Conservation (phyloP, 2,888 invertebrate species). For the Agrotis puta region DNA sequence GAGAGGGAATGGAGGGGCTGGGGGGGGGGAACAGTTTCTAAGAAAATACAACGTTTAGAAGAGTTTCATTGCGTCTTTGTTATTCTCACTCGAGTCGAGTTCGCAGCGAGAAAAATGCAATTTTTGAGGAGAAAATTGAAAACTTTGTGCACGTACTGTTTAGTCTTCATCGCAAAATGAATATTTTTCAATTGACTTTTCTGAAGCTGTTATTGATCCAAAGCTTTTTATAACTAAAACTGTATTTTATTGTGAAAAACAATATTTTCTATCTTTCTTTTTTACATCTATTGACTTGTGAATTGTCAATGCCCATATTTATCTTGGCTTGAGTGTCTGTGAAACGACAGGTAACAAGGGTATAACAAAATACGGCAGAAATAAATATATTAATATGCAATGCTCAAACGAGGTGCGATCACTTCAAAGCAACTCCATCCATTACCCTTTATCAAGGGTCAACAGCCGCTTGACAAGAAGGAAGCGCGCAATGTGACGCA, state of each 20-base stretch:
- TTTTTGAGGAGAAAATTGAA: constrained; percentile 21
- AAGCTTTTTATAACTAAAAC: too few relatives aligned
- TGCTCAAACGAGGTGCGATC: background rate
- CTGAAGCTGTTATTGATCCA: background rate
- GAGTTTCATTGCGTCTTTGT: constrained; percentile 37
- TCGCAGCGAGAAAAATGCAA: constrained; percentile 11
- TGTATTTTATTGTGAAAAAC: too few relatives aligned
- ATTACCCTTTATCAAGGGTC: constrained; percentile 9
- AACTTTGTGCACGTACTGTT: constrained; percentile 9
- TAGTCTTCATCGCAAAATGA: background rate
- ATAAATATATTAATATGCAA: background rate
- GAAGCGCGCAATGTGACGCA: constrained; percentile 31
- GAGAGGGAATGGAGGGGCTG: background rate
- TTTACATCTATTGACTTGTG: background rate
- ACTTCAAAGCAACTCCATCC: background rate
- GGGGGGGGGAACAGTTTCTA: background rate
- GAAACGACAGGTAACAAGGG: background rate
- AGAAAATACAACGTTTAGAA: constrained; percentile 44
- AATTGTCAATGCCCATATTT: background rate
- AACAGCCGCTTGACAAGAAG: constrained; percentile 6
- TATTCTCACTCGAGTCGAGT: constrained; percentile 1
- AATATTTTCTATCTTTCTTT: too few relatives aligned
- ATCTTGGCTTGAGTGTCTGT: background rate
- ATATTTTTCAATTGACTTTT: constrained; percentile 1
- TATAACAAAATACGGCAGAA: background rate